Conservation (phyloP, 1,140 invertebrate genomes). For the Camponotus vicinus region DNA sequence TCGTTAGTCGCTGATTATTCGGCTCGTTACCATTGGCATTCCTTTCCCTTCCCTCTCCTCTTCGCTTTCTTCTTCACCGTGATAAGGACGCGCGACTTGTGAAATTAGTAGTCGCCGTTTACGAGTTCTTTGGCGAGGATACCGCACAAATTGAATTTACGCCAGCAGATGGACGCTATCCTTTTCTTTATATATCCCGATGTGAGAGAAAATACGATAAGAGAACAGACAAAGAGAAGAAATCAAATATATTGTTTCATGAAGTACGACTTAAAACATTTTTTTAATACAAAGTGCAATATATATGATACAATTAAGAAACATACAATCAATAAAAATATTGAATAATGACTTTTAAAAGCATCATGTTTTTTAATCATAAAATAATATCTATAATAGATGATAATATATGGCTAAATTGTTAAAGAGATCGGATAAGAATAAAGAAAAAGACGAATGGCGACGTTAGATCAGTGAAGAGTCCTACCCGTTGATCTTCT, state of each 20-base stretch:
- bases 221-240: constrained; percentile 32
- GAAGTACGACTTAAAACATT: background rate
- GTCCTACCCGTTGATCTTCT: constrained; percentile 6
- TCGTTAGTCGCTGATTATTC: constrained; percentile 60
- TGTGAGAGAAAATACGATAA: constrained; percentile 26
- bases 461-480: constrained; percentile 10
- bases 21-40: constrained; percentile 58
- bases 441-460: background rate
- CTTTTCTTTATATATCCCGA: background rate
- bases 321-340: background rate
- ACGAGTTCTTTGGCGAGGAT: constrained; percentile 44
- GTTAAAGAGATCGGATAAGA: background rate
- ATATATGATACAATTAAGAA: background rate
- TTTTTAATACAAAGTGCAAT: too few species aligned
- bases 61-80: constrained; percentile 13
- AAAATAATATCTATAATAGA: background rate
- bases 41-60: constrained; percentile 20
- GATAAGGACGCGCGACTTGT: constrained; percentile 42
- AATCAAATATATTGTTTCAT: constrained; percentile 10
- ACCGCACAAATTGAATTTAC: constrained; percentile 57
- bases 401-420: background rate
- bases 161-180: constrained; percentile 36
- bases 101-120: constrained; percentile 60
- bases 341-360: background rate
- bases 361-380: background rate